A percentile compares a stretch with the other conserved stretches of the same genome.
Evolutionary conservation across 2,888 invertebrate genomes (phyloP).

Genomic region (Chamaedrilus cognettii): DNA sequence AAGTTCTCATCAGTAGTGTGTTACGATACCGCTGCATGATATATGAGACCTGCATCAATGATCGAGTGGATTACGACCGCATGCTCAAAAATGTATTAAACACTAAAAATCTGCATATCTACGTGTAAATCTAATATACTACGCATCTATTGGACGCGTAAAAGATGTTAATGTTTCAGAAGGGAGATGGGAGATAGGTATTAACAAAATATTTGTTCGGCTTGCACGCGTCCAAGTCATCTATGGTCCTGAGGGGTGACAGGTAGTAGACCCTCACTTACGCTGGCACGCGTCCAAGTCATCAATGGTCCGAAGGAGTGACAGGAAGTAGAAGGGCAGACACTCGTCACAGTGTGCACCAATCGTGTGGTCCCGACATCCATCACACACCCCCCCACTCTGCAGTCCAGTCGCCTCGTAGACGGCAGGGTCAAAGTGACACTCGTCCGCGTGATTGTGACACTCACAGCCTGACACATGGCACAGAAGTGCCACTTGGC

Average conservation of each 20-base stretch:
- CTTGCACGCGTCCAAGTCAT: conserved; percentile 90
- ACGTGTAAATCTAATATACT: too few species aligned
- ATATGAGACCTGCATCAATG: too few species aligned
- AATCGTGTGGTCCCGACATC: conserved; percentile 95
- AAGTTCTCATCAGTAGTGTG: too few species aligned
- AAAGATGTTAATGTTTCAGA: too few species aligned
- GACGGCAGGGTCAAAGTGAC: conserved; percentile 92
- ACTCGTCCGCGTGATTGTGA: conserved; percentile 88
- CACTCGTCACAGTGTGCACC: conserved; percentile 91
- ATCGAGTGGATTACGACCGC: too few species aligned
- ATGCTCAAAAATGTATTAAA: too few species aligned
- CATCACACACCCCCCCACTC: conserved; percentile 97
- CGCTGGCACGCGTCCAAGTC: conserved; percentile 80
- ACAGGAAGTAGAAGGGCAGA: conserved; percentile 88
- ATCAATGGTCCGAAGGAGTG: conserved; percentile 78
- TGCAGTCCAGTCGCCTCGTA: conserved; percentile 87
- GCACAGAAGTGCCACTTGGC: too few species aligned
- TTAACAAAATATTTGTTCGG: too few species aligned
- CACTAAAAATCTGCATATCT: too few species aligned
- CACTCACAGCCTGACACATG: conserved; percentile 84
- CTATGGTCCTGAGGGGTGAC: conserved; percentile 74
- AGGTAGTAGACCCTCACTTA: conserved; percentile 17
- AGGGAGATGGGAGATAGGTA: too few species aligned
- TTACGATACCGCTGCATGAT: too few species aligned
- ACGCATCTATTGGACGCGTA: too few species aligned